These are phyloP conservation scores for Diplazon laetatorius DNA, from an alignment of 2,888 invertebrate species.

Conservation along the genomic window DNA sequence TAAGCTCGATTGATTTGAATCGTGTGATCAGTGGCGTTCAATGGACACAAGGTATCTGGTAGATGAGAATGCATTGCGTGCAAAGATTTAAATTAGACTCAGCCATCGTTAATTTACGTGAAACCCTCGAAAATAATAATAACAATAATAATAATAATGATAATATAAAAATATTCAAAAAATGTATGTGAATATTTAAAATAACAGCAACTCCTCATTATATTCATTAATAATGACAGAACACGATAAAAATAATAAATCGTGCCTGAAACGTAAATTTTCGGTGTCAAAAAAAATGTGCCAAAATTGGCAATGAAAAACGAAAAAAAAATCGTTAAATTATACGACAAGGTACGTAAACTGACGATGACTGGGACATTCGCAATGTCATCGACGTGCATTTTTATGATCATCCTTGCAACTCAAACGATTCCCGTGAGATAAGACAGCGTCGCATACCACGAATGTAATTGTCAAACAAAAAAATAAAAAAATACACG, in stretches of 20 bases:
- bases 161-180: background rate
- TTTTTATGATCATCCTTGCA: background rate
- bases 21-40: background rate
- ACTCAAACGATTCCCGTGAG: background rate
- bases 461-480: background rate
- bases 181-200: background rate
- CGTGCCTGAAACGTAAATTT: too few species aligned
- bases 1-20: background rate
- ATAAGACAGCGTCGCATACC: background rate
- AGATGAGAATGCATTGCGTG: constrained; percentile 14
- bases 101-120: background rate
- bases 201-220: too few species aligned
- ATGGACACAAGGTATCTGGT: constrained; percentile 8
- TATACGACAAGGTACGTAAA: background rate
- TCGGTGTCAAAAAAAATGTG: too few species aligned
- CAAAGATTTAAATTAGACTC: background rate
- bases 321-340: background rate
- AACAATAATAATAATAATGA: background rate
- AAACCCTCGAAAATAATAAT: background rate
- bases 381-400: too few species aligned
- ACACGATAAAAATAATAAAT: background rate
- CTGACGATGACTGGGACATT: constrained; percentile 13
- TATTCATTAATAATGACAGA: too few species aligned
- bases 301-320: background rate
- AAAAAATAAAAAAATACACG: background rate